These are phyloP conservation scores for Ctenopoma multispine DNA, from an alignment of 2,797 vertebrate genomes.

Conservation along the genomic window DNA sequence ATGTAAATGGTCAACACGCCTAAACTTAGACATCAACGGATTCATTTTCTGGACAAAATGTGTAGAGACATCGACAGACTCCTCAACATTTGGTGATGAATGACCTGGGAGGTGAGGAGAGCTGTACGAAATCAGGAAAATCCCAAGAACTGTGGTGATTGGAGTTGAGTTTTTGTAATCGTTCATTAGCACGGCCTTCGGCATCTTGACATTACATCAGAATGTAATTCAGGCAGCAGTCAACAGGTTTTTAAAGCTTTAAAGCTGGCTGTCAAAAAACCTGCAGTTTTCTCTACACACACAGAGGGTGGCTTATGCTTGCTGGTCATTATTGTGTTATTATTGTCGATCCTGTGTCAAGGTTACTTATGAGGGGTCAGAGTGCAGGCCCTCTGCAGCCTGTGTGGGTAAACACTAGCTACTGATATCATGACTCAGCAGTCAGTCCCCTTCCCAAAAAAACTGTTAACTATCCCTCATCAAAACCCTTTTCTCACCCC, in stretches of 20 bases:
- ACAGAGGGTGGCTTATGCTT: conserved; percentile 29
- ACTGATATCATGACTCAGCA: conserved; percentile 12
- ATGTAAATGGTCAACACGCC: background rate
- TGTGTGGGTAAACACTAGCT: conserved; percentile 48
- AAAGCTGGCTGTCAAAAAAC: conserved; percentile 11
- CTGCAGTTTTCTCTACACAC: conserved; percentile 6
- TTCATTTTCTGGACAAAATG: background rate
- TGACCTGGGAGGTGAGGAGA: too few species aligned
- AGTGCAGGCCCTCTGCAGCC: conserved; percentile 34
- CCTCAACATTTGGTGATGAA: background rate
- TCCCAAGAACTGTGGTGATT: too few species aligned
- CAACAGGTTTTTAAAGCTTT: conserved; percentile 26
- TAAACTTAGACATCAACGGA: background rate
- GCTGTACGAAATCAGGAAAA: too few species aligned
- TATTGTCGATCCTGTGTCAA: conserved; percentile 62
- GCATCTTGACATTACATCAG: too few species aligned
- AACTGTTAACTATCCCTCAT: conserved; percentile 54
- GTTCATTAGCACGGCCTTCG: too few species aligned
- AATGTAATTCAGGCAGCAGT: background rate
- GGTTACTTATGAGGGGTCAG: conserved; percentile 64
- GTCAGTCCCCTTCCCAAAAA: conserved; percentile 17
- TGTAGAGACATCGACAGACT: background rate
- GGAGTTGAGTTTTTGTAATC: too few species aligned
- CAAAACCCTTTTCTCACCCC: conserved; percentile 54
- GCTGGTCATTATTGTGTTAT: conserved; percentile 32